Conservation (phyloP, 1,140 invertebrate genomes). For the Zaprionus kolodkinae region DNA sequence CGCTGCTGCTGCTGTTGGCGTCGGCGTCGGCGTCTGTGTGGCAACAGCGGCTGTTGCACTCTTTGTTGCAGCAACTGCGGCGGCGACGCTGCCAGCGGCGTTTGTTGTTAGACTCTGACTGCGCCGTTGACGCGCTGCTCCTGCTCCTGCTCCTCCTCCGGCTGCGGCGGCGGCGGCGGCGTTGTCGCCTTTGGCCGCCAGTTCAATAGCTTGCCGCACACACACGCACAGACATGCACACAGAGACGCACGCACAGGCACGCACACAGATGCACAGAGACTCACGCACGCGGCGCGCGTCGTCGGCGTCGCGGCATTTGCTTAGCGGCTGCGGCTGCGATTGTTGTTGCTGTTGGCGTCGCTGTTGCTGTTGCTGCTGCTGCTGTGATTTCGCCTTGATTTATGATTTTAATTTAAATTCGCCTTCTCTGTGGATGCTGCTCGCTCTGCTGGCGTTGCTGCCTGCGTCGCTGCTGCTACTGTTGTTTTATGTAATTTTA, state of each 20-base stretch:
- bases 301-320: constrained; percentile 75
- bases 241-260: constrained; percentile 5
- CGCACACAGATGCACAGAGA: constrained; percentile 2
- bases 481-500: constrained; percentile 62
- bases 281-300: constrained; percentile 66
- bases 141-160: constrained; percentile 15
- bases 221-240: constrained; percentile 34
- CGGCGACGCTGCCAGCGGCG: too few relatives aligned
- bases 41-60: constrained; percentile 40
- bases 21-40: constrained; percentile 41
- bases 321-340: constrained; percentile 46
- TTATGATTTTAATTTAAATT: constrained; percentile 54
- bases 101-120: constrained; percentile 41
- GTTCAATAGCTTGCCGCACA: constrained; percentile 66
- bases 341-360: constrained; percentile 18
- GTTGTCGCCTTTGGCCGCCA: constrained; percentile 79
- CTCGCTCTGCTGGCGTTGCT: constrained; percentile 3
- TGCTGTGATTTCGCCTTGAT: constrained; percentile 44
- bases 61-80: constrained; percentile 6
- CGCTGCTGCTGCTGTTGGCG: too few relatives aligned
- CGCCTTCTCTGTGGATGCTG: constrained; percentile 15
- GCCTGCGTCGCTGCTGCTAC: background rate
- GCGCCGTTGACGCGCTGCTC: constrained; percentile 48
- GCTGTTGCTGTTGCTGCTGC: background rate
- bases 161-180: constrained; percentile 57